phyloP scores from a whole-genome alignment of 1,140 invertebrate genomes.

The Lordiphosa collinella region DNA sequence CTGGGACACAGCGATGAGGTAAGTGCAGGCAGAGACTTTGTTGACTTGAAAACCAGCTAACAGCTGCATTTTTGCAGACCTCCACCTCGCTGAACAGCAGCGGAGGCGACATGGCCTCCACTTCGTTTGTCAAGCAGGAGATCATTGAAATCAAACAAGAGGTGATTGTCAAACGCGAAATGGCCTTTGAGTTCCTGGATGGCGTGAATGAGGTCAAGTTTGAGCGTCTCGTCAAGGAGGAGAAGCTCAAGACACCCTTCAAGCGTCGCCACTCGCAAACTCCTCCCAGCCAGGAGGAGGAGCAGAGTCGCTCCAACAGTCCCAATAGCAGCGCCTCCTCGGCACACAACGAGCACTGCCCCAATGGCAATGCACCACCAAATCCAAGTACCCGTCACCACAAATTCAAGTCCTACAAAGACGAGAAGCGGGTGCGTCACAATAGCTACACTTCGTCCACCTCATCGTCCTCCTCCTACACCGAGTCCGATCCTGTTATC shows the following conservation, averaged over 20 bases:
- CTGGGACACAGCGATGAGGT: constrained; percentile 61
- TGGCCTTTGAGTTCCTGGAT: constrained; percentile 68
- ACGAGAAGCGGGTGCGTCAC: constrained; percentile 60
- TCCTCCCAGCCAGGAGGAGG: constrained; percentile 45
- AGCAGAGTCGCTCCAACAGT: constrained; percentile 65
- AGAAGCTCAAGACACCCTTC: constrained; percentile 79
- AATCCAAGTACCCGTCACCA: background rate
- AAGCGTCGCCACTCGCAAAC: constrained; percentile 71
- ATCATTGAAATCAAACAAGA: constrained; percentile 14
- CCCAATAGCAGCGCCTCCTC: constrained; percentile 58
- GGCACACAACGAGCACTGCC: constrained; percentile 20
- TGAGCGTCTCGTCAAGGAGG: constrained; percentile 69
- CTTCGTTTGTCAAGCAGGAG: constrained; percentile 27
- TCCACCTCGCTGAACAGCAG: constrained; percentile 62
- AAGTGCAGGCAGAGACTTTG: background rate
- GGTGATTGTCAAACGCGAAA: constrained; percentile 37
- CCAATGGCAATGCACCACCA: constrained; percentile 3
- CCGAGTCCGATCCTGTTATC: constrained; percentile 87
- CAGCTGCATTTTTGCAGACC: constrained; percentile 13
- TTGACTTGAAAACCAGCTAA: background rate
- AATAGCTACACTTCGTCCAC: constrained; percentile 67
- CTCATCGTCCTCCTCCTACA: constrained; percentile 78
- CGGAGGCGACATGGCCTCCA: constrained; percentile 21
- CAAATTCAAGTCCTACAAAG: constrained; percentile 39
- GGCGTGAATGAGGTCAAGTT: constrained; percentile 74